phyloP scores from a whole-genome alignment of 2,113 vertebrate species.

The Dasyurus viverrinus region DNA sequence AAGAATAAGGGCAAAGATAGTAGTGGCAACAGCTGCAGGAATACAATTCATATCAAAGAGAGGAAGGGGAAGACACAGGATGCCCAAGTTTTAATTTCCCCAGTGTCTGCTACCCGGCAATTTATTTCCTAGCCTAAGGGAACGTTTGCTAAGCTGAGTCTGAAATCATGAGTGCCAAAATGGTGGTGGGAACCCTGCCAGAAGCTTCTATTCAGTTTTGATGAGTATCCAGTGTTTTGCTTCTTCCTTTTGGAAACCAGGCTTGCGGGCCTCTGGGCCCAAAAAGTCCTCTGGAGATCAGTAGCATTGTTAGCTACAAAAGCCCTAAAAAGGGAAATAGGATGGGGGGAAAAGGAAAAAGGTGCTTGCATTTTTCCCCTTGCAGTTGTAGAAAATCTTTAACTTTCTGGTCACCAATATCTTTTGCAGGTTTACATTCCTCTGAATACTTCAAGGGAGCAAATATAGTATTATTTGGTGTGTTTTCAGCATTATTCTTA shows the following conservation, averaged over 20 bases:
- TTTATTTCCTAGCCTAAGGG: background rate
- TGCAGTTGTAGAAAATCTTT: background rate
- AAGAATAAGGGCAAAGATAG: background rate
- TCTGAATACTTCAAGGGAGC: background rate
- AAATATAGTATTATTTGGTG: background rate
- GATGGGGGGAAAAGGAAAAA: background rate
- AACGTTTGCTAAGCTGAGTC: constrained; percentile 20
- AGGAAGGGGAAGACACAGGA: background rate
- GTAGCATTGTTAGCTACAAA: background rate
- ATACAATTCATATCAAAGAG: background rate
- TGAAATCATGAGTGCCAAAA: constrained; percentile 16
- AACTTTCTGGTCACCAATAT: background rate
- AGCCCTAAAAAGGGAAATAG: background rate
- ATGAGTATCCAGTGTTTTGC: background rate
- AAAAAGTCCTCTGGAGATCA: background rate
- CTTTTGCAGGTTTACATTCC: background rate
- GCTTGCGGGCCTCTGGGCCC: background rate
- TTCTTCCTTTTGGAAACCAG: background rate
- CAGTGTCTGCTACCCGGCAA: background rate
- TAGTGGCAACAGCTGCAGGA: background rate
- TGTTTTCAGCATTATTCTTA: background rate
- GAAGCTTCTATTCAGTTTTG: background rate
- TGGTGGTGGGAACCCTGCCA: background rate
- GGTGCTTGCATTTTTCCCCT: background rate
- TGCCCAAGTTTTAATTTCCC: background rate